These are phyloP conservation scores for Yoshiicerus persimilis DNA, from an alignment of 1,140 invertebrate genomes.

Conservation along the genomic window DNA sequence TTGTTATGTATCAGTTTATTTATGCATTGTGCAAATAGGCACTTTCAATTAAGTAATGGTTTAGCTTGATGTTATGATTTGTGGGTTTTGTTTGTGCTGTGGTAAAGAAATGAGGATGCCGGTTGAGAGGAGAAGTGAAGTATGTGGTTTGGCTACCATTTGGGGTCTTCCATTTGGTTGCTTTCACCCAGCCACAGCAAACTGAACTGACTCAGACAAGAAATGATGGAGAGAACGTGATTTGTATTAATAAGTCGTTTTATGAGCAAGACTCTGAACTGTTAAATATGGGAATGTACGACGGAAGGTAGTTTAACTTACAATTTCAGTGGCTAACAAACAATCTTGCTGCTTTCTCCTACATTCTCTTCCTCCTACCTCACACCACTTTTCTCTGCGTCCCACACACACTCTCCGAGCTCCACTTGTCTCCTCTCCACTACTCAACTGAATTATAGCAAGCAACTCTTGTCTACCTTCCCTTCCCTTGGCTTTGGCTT, in stretches of 20 bases:
- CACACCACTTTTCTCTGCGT: background rate
- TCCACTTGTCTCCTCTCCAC: background rate
- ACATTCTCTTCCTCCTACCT: background rate
- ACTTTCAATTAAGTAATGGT: conserved; percentile 14
- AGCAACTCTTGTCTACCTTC: background rate
- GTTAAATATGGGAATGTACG: background rate
- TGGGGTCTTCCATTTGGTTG: background rate
- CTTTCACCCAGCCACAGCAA: background rate
- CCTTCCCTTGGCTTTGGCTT: background rate
- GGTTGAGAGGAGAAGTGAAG: background rate
- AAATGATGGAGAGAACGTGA: conserved; percentile 12
- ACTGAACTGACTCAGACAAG: background rate
- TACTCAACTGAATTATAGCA: background rate
- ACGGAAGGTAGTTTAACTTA: conserved; percentile 6
- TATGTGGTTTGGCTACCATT: background rate
- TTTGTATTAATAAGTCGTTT: conserved; percentile 22
- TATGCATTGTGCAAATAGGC: no score
- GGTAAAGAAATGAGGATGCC: background rate
- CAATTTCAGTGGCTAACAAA: background rate
- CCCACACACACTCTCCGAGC: background rate
- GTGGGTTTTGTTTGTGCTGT: background rate
- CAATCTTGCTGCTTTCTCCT: background rate
- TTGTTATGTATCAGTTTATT: no score
- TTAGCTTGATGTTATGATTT: background rate
- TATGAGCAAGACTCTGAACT: background rate